A percentile compares a stretch with the other conserved stretches of the same genome.
phyloP scores from a whole-genome alignment of 2,113 vertebrate genomes.

The Pituophis catenifer region DNA sequence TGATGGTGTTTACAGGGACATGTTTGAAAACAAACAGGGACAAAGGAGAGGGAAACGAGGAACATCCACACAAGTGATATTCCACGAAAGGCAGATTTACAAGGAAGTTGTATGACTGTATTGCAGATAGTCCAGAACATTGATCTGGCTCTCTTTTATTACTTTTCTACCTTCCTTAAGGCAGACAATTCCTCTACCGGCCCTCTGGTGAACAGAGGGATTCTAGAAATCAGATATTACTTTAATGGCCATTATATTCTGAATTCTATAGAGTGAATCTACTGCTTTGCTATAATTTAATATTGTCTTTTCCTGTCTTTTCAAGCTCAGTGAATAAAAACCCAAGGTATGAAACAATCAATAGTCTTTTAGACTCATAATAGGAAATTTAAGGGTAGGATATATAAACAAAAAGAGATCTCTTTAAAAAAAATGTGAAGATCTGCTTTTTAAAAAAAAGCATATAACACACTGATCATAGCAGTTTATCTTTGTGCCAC shows the following conservation, averaged over 20 bases:
- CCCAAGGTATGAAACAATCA: background rate
- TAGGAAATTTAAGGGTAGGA: background rate
- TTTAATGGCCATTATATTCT: background rate
- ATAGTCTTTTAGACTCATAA: background rate
- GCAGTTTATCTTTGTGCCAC: background rate
- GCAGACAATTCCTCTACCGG: conserved; percentile 15
- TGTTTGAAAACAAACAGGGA: background rate
- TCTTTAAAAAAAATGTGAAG: background rate
- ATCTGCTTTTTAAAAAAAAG: background rate
- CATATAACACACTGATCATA: no score
- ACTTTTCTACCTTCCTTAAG: background rate
- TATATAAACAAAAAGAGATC: background rate
- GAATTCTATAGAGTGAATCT: conserved; percentile 6
- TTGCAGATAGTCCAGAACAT: conserved; percentile 16
- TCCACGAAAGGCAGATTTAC: accelerated
- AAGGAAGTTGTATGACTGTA: background rate
- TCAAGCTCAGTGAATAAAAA: conserved; percentile 29
- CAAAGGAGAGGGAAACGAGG: background rate
- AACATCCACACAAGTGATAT: background rate
- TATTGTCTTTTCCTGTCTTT: background rate
- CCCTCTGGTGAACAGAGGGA: conserved; percentile 9
- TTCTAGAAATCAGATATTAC: conserved; percentile 38
- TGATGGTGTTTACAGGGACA: accelerated
- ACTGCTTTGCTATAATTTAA: conserved; percentile 26
- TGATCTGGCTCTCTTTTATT: background rate